A percentile compares a stretch with the other conserved stretches of the same genome.
phyloP scores from a whole-genome alignment of 2,888 invertebrate species.

The Zygogramma bicolorata region DNA sequence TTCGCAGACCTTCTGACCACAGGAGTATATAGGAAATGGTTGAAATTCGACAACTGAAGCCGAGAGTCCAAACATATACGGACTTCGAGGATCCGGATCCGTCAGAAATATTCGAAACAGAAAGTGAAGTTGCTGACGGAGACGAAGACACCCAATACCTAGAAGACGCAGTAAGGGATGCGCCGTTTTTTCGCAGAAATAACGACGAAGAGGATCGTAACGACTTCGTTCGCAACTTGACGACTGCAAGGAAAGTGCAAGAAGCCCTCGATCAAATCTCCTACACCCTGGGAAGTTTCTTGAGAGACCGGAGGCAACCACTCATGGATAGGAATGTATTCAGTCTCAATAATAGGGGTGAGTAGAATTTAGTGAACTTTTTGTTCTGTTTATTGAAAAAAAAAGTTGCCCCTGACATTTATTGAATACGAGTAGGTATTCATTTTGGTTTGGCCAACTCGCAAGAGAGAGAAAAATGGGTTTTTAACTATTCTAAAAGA shows the following conservation, averaged over 20 bases:
- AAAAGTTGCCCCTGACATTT: too few species aligned
- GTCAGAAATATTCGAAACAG: background rate
- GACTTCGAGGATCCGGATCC: conserved; percentile 6
- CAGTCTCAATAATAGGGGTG: conserved; percentile 29
- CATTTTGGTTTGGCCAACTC: too few species aligned
- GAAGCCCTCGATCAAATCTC: conserved; percentile 27
- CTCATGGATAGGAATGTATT: conserved; percentile 35
- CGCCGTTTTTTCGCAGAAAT: background rate
- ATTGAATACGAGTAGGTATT: too few species aligned
- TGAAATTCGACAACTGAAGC: conserved; percentile 34
- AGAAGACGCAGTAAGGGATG: background rate
- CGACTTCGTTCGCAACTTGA: background rate
- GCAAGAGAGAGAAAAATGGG: too few species aligned
- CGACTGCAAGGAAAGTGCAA: conserved; percentile 22
- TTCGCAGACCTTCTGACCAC: conserved; percentile 3
- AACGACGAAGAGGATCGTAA: background rate
- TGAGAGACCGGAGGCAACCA: conserved; percentile 18
- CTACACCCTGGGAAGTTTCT: conserved; percentile 17
- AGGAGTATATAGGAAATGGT: conserved; percentile 37
- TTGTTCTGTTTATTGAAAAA: background rate
- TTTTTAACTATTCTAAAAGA: too few species aligned
- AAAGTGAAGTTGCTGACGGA: conserved; percentile 25
- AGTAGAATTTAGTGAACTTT: background rate
- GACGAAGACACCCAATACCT: conserved; percentile 5
- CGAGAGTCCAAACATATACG: conserved; percentile 1